Percentiles rank a stretch among this genome's conserved stretches.
Evolutionary conservation across 2,888 invertebrate genomes (phyloP).

Genomic region (Calliphora vomitoria): DNA sequence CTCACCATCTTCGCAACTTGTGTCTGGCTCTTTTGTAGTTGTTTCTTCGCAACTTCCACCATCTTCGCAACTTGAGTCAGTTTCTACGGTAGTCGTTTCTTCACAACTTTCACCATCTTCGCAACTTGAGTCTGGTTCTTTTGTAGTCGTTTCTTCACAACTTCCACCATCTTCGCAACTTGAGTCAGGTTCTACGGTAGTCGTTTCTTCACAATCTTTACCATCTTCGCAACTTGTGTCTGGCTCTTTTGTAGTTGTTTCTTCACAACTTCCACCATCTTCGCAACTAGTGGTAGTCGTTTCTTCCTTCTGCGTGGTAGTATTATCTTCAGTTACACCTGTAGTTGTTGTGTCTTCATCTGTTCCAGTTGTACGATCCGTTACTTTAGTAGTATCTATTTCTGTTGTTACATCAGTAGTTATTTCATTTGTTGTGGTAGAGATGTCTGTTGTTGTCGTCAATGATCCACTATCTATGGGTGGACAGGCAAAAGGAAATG

Average conservation of each 20-base stretch:
- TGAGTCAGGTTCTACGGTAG: neutral
- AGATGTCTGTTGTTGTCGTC: neutral
- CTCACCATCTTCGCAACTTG: too few relatives aligned
- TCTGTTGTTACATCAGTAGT: neutral
- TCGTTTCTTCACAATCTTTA: neutral
- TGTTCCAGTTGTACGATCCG: neutral
- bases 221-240: neutral
- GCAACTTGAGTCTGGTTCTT: too few relatives aligned
- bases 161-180: neutral
- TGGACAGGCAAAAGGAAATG: conserved; percentile 50
- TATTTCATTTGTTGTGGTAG: neutral
- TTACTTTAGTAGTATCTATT: neutral
- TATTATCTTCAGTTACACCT: neutral
- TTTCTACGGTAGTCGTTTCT: neutral
- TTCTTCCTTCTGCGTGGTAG: neutral
- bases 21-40: too few relatives aligned
- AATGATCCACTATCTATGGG: neutral
- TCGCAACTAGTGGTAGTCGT: neutral
- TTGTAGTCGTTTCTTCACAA: neutral
- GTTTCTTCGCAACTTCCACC: neutral
- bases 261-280: neutral
- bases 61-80: neutral
- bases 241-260: neutral
- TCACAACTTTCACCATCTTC: neutral
- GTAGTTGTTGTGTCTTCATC: neutral